Conservation (phyloP, 2,888 invertebrate genomes). For the Drosophila eohydei region DNA sequence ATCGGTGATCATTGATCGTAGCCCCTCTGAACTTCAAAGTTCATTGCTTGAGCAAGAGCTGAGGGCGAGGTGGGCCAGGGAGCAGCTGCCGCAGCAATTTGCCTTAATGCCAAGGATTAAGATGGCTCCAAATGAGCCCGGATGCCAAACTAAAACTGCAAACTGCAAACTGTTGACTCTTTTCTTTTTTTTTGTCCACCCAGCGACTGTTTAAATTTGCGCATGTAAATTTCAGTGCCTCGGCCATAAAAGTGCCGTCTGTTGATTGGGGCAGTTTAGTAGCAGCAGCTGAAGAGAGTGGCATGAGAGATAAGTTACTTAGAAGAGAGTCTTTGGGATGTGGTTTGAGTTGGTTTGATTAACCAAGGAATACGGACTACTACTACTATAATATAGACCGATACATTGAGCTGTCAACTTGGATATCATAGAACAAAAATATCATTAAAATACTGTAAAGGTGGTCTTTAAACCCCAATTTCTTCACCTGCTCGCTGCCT, state of each 20-base stretch:
- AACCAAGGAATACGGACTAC: background rate
- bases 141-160: constrained; percentile 62
- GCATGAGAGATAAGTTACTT: background rate
- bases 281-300: background rate
- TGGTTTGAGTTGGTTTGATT: no score
- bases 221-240: constrained; percentile 71
- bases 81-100: constrained; percentile 67
- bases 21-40: constrained; percentile 34
- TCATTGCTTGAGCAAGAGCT: constrained; percentile 49
- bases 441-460: no score
- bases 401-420: no score
- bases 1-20: constrained; percentile 17
- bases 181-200: constrained; percentile 54
- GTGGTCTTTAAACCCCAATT: background rate
- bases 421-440: background rate
- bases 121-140: constrained; percentile 48
- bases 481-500: background rate
- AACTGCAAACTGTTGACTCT: constrained; percentile 74
- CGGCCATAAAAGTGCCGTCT: constrained; percentile 22
- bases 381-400: background rate
- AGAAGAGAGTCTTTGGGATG: background rate
- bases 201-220: constrained; percentile 57
- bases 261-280: constrained; percentile 30
- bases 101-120: constrained; percentile 77
- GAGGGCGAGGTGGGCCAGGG: constrained; percentile 16